Evolutionary conservation across 2,797 vertebrate species (phyloP), one percentile per base, ranked within the genome.

Genomic region (Gambelia wislizenii): DNA sequence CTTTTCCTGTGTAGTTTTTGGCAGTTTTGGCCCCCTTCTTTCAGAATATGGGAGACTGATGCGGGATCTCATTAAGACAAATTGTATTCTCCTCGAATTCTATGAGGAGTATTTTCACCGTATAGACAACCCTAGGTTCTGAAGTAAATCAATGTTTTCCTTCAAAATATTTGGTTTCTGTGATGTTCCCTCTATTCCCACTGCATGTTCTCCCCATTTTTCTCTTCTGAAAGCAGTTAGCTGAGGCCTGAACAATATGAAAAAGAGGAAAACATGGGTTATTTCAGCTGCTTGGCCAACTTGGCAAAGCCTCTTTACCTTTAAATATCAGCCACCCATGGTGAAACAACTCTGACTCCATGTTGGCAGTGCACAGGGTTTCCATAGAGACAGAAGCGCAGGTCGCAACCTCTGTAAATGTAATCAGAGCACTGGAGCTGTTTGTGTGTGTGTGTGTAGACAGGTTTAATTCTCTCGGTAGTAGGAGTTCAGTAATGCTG

Each of bases 331-430:
- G 89, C 96, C 96, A 91, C 96, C 96, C 92, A 89, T 89, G 79
- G 94, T 94, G 92, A 94, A 96, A 96, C 95, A 94, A 94, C 95
- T 91, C 94, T 93, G 94, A 80, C 94, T 88, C 93, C 85, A 95
- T 94, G 92, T 93, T 96, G 88, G 96, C 97, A 97, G 96, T 95
- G 86, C 87, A 94, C 97, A 94, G 91, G 95, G 97, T 98, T 98
- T 96, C 97, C 97, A 97, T 98, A 97, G 97, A 93, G 95, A 98
- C 96, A 94, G 96, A 96, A 96, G 78, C 84, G 94, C 96, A 96
- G 97, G 97, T 97, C 96, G 85, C 91, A 97, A 97, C 97, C 97
- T 96, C 96, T 96, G 96, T 95, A 96, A 96, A 97, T 96, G 97
- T 96, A 97, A 96, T 97, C 96, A 97, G 97, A 96, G 96, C 95